phyloP scores from a whole-genome alignment of 2,113 vertebrate genomes.

The Ictalurus furcatus region DNA sequence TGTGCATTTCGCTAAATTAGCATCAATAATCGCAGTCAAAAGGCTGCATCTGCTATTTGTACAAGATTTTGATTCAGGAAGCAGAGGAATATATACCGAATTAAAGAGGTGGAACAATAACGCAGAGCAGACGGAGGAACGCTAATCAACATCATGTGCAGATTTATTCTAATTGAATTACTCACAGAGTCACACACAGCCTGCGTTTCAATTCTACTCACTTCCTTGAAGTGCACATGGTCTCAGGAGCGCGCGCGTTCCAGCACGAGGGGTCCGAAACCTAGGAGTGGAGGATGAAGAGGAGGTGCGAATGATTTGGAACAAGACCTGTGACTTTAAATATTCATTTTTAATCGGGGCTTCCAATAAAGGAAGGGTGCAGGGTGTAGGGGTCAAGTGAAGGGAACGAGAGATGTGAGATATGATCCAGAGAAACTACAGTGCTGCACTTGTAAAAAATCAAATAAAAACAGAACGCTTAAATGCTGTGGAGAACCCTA shows the following conservation, averaged over 20 bases:
- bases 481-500: background rate
- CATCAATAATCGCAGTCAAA: slow-evolving; percentile 30
- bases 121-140: background rate
- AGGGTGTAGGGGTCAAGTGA: background rate
- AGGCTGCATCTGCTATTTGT: background rate
- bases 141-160: background rate
- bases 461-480: background rate
- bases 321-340: background rate
- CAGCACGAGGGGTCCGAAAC: background rate
- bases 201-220: background rate
- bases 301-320: background rate
- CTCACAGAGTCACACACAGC: background rate
- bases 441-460: no score
- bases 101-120: background rate
- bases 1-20: slow-evolving; percentile 9
- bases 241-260: background rate
- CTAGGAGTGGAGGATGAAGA: background rate
- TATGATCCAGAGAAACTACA: background rate
- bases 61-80: background rate
- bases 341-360: background rate
- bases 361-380: background rate
- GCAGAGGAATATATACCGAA: background rate
- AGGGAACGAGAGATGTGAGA: background rate
- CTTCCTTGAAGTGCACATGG: background rate
- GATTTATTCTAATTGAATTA: background rate